Percentiles rank a stretch among this genome's conserved stretches.
Conservation (phyloP, 2,113 vertebrate species). For the Pyxicephalus adspersus region DNA sequence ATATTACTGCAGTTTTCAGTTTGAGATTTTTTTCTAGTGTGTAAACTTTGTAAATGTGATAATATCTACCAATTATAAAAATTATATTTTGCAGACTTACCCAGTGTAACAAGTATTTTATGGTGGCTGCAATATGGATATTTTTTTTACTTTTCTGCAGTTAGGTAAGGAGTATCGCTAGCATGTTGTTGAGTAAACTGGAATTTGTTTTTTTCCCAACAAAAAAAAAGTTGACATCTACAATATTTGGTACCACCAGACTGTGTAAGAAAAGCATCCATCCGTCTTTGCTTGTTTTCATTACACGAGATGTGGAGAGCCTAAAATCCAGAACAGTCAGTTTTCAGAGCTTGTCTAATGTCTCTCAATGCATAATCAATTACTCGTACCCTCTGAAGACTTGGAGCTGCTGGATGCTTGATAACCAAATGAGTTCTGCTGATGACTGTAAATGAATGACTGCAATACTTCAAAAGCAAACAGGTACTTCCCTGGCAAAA, state of each 20-base stretch:
- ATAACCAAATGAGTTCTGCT: conserved; percentile 33
- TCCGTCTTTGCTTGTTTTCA: conserved; percentile 38
- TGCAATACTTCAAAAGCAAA: conserved; percentile 19
- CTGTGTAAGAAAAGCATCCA: conserved; percentile 2
- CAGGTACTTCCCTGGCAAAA: neutral
- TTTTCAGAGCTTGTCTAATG: conserved; percentile 48
- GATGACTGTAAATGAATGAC: conserved; percentile 32
- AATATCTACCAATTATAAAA: neutral
- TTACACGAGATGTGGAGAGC: conserved; percentile 1
- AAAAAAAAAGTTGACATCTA: too few relatives aligned
- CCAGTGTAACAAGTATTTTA: conserved; percentile 1
- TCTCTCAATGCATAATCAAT: conserved; percentile 46
- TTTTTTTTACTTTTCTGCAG: neutral
- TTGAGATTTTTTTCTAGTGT: neutral
- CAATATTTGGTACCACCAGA: too few relatives aligned
- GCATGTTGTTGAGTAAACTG: neutral
- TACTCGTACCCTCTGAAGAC: conserved; percentile 40
- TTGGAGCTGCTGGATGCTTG: conserved; percentile 24
- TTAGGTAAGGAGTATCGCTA: neutral
- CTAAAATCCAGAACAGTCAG: conserved; percentile 9
- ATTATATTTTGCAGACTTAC: neutral
- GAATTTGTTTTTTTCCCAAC: too few relatives aligned
- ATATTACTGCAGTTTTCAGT: neutral
- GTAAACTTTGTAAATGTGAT: neutral
- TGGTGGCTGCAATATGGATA: neutral